phyloP scores from a whole-genome alignment of 2,888 invertebrate species.

The Agrilus biguttatus region DNA sequence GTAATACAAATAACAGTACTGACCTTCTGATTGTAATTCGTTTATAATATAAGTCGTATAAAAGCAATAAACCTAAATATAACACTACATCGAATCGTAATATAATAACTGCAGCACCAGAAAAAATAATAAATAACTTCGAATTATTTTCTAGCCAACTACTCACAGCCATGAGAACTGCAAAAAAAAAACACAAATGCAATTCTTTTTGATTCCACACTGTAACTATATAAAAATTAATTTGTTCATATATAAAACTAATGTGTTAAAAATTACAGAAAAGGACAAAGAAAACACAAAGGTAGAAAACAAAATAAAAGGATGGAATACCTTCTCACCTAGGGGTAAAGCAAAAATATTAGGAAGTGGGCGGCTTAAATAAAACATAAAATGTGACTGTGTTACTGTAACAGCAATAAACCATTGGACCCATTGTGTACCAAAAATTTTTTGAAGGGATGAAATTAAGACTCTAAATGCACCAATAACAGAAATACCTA shows the following conservation, averaged over 20 bases:
- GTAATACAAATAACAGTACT: conserved; percentile 15
- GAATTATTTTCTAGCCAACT: conserved; percentile 71
- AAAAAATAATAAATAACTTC: conserved; percentile 60
- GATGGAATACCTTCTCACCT: conserved; percentile 43
- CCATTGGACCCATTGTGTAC: conserved; percentile 66
- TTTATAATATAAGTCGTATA: conserved; percentile 61
- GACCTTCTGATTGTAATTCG: conserved; percentile 56
- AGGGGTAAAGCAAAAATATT: conserved; percentile 87
- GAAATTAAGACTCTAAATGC: conserved; percentile 61
- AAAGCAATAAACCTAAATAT: conserved; percentile 70
- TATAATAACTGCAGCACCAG: conserved; percentile 79
- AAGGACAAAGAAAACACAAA: conserved; percentile 3
- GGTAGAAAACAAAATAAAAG: not conserved
- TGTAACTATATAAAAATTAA: not conserved
- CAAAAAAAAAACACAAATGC: conserved; percentile 19
- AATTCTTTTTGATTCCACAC: too few relatives aligned
- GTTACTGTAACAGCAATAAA: conserved; percentile 70
- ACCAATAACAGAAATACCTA: conserved; percentile 62
- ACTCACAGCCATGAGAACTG: conserved; percentile 73
- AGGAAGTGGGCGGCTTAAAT: conserved; percentile 85
- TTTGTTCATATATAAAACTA: conserved; percentile 2
- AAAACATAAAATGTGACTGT: conserved; percentile 98
- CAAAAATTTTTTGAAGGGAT: conserved; percentile 64
- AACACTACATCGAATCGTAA: conserved; percentile 83
- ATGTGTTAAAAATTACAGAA: conserved; percentile 1